These are phyloP conservation scores for Isurus oxyrinchus DNA, from an alignment of 2,113 vertebrate species.

Conservation along the genomic window DNA sequence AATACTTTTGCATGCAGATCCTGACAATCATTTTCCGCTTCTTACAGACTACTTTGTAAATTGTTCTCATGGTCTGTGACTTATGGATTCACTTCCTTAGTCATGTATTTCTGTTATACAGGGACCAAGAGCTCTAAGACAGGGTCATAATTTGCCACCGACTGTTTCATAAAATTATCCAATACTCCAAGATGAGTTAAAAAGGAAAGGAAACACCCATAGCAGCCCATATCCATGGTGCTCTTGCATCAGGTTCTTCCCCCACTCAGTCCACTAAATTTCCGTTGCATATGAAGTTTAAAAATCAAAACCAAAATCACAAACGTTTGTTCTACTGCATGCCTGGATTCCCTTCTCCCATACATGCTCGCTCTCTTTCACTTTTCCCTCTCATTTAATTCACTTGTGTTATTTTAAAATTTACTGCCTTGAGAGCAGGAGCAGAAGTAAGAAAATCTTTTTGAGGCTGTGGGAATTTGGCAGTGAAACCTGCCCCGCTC, in stretches of 20 bases:
- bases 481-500: neutral
- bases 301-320: conserved; percentile 21
- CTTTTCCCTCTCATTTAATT: neutral
- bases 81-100: neutral
- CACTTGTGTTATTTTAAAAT: conserved; percentile 13
- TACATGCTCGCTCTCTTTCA: neutral
- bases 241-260: neutral
- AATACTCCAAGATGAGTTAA: neutral
- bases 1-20: neutral
- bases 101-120: neutral
- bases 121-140: neutral
- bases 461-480: conserved; percentile 27
- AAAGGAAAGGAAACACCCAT: neutral
- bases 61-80: neutral
- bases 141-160: neutral
- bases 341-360: neutral
- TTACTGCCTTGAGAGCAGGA: neutral
- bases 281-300: neutral
- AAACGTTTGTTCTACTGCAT: neutral
- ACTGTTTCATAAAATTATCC: neutral
- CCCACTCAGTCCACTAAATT: neutral
- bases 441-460: conserved; percentile 13
- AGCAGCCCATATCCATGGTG: neutral
- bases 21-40: neutral
- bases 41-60: neutral